phyloP scores from a whole-genome alignment of 2,888 invertebrate genomes.

The Axea sp. region DNA sequence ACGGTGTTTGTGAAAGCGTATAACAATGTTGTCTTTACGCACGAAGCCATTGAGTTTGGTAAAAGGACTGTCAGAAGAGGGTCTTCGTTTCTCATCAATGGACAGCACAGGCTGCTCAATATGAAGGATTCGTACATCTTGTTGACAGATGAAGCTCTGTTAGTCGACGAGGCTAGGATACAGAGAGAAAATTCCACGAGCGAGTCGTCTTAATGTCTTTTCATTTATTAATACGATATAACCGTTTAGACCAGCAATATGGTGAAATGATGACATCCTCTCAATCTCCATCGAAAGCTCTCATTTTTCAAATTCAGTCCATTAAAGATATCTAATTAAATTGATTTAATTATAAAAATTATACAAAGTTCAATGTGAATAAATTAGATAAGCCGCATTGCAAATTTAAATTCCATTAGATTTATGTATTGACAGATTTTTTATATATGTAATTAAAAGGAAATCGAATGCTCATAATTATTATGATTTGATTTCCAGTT shows the following conservation, averaged over 20 bases:
- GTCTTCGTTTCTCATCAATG: constrained; percentile 82
- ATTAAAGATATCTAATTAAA: too few species aligned
- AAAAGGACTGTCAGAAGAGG: constrained; percentile 86
- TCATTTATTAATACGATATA: neutral
- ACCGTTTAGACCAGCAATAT: neutral
- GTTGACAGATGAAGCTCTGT: constrained; percentile 73
- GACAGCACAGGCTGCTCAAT: constrained; percentile 82
- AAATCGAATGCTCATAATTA: too few species aligned
- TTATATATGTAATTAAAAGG: too few species aligned
- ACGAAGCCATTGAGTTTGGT: constrained; percentile 89
- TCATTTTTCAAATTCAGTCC: too few species aligned
- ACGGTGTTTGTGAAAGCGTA: constrained; percentile 87
- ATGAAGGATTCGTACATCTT: constrained; percentile 82
- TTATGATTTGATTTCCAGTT: too few species aligned
- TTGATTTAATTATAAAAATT: too few species aligned
- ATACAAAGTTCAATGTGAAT: too few species aligned
- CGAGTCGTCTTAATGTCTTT: constrained; percentile 33
- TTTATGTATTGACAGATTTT: too few species aligned
- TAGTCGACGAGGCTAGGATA: constrained; percentile 52
- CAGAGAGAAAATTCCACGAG: constrained; percentile 35
- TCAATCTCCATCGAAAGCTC: too few species aligned
- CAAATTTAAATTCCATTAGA: too few species aligned
- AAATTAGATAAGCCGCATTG: too few species aligned
- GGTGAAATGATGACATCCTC: too few species aligned
- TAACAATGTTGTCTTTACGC: constrained; percentile 86